Evolutionary conservation across 2,888 invertebrate genomes (phyloP).

Genomic region (Quadroppia sp.): DNA sequence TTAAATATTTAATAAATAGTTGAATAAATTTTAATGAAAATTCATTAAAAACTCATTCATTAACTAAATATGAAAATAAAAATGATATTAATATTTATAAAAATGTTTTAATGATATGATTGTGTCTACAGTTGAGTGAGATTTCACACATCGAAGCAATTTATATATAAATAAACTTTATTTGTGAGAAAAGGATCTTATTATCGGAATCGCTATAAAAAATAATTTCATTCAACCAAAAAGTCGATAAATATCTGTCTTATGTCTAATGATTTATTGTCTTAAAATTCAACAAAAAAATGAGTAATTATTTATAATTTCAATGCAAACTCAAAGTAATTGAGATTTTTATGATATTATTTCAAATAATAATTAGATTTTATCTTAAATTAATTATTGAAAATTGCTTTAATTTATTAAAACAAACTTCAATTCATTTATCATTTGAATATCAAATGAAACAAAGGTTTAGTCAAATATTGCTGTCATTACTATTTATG

Average conservation of each 20-base stretch:
- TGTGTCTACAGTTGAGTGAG: constrained; percentile 4
- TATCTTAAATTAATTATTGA: no score
- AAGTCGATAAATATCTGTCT: not conserved
- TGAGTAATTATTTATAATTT: not conserved
- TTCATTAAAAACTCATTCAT: no score
- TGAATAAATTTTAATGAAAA: no score
- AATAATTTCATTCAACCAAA: not conserved
- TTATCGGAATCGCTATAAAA: not conserved
- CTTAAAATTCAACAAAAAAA: not conserved
- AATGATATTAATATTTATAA: not conserved
- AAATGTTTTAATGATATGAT: not conserved
- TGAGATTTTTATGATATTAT: no score
- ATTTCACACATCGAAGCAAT: constrained; percentile 10
- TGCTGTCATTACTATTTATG: no score
- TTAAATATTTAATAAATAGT: no score
- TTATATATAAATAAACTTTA: not conserved
- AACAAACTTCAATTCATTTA: no score
- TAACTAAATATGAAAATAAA: not conserved
- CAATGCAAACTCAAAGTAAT: no score
- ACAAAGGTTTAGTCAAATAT: no score
- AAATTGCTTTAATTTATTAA: no score
- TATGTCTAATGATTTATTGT: constrained; percentile 4
- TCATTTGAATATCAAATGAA: no score
- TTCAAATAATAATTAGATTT: no score
- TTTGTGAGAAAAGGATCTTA: not conserved